These are phyloP conservation scores for Nylanderia fulva DNA, from an alignment of 1,140 invertebrate species.

Conservation along the genomic window DNA sequence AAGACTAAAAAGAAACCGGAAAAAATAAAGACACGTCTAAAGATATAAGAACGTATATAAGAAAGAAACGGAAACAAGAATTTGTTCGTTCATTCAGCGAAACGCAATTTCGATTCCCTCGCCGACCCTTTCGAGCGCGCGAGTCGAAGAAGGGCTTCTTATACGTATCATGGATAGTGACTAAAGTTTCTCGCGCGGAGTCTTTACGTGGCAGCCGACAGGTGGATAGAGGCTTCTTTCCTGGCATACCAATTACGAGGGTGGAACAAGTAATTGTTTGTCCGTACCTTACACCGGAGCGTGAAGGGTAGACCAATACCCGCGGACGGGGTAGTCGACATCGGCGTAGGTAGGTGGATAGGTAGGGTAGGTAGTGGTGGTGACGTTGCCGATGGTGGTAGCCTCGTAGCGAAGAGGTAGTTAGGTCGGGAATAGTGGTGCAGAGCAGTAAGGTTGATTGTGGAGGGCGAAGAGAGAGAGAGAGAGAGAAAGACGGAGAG, in stretches of 20 bases:
- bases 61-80: neutral
- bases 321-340: conserved; percentile 40
- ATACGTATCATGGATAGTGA: conserved; percentile 22
- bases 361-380: conserved; percentile 38
- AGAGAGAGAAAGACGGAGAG: neutral
- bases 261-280: conserved; percentile 81
- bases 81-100: conserved; percentile 55
- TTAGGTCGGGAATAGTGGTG: conserved; percentile 75
- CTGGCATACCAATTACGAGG: conserved; percentile 80
- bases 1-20: neutral
- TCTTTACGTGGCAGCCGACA: conserved; percentile 77
- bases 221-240: conserved; percentile 79
- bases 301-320: conserved; percentile 50
- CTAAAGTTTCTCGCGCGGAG: conserved; percentile 74
- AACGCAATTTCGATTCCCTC: conserved; percentile 71
- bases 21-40: conserved; percentile 30
- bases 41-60: conserved; percentile 6
- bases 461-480: conserved; percentile 74
- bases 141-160: neutral
- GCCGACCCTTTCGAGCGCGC: neutral
- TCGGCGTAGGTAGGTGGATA: neutral
- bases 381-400: conserved; percentile 59
- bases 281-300: conserved; percentile 75
- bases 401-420: conserved; percentile 65
- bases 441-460: conserved; percentile 82